Conservation (phyloP, 2,888 invertebrate species). For the Pheosia tremula region DNA sequence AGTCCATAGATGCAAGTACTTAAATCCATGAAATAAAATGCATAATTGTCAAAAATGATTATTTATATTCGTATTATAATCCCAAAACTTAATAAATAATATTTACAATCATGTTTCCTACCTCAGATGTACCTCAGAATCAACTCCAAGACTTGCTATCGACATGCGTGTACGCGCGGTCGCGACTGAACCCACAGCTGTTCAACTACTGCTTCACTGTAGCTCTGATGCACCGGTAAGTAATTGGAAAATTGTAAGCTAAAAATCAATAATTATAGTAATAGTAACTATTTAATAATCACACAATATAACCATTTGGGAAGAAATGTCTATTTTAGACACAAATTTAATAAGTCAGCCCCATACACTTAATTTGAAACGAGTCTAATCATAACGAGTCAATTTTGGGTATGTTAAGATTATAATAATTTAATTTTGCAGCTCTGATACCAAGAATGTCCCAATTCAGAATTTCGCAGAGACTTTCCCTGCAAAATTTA, state of each 20-base stretch:
- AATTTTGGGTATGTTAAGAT: neutral
- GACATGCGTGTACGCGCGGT: conserved; percentile 88
- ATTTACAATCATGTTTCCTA: no score
- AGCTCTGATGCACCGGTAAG: conserved; percentile 88
- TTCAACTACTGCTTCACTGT: conserved; percentile 92
- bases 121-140: conserved; percentile 65
- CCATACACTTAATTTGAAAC: no score
- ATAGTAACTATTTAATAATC: no score
- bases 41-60: neutral
- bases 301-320: no score
- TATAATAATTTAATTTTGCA: conserved; percentile 39
- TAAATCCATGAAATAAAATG: neutral
- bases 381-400: no score
- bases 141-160: conserved; percentile 87
- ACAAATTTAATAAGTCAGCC: no score
- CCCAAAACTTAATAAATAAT: neutral
- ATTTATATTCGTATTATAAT: neutral
- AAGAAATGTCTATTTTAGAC: neutral
- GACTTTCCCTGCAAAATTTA: conserved; percentile 87
- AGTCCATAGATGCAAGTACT: no score
- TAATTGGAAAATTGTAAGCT: neutral
- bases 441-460: conserved; percentile 85
- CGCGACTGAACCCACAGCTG: conserved; percentile 90
- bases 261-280: neutral
- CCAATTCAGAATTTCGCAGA: conserved; percentile 86